phyloP scores from a whole-genome alignment of 2,797 vertebrate species.

The Melanotaenia pygmaea region DNA sequence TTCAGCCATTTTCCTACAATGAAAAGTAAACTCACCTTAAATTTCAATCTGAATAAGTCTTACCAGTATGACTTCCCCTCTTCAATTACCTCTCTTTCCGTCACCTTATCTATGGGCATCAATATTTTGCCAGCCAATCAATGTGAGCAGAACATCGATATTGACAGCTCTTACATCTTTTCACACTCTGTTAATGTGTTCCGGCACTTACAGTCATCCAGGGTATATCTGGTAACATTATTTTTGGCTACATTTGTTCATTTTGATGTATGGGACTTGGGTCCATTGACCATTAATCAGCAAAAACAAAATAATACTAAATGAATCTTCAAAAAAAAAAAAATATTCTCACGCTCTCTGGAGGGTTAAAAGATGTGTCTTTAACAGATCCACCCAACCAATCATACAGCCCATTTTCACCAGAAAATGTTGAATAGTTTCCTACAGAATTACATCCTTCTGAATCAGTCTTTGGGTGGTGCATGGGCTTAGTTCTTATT shows the following conservation, averaged over 20 bases:
- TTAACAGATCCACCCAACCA: no score
- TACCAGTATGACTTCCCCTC: slow-evolving; percentile 36
- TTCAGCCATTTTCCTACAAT: slow-evolving; percentile 26
- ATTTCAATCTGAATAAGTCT: slow-evolving; percentile 44
- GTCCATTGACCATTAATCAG: slow-evolving; percentile 43
- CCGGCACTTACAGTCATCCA: slow-evolving; percentile 21
- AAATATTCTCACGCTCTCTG: no score
- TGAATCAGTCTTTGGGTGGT: no score
- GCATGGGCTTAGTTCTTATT: no score
- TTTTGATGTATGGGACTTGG: slow-evolving; percentile 61
- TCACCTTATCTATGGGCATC: slow-evolving; percentile 54
- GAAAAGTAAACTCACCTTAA: no score
- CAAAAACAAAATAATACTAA: slow-evolving; percentile 14
- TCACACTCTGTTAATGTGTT: slow-evolving; percentile 55
- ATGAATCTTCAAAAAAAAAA: no score
- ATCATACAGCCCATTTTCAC: no score
- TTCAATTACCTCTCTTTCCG: neutral
- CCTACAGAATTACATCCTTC: no score
- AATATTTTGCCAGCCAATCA: slow-evolving; percentile 48
- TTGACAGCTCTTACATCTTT: slow-evolving; percentile 60
- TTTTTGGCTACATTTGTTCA: slow-evolving; percentile 56
- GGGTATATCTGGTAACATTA: slow-evolving; percentile 39
- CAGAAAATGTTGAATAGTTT: no score
- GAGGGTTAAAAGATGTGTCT: no score
- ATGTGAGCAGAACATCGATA: slow-evolving; percentile 52